These are phyloP conservation scores for Myotis yumanensis DNA, from an alignment of 2,113 vertebrate genomes.

Conservation along the genomic window DNA sequence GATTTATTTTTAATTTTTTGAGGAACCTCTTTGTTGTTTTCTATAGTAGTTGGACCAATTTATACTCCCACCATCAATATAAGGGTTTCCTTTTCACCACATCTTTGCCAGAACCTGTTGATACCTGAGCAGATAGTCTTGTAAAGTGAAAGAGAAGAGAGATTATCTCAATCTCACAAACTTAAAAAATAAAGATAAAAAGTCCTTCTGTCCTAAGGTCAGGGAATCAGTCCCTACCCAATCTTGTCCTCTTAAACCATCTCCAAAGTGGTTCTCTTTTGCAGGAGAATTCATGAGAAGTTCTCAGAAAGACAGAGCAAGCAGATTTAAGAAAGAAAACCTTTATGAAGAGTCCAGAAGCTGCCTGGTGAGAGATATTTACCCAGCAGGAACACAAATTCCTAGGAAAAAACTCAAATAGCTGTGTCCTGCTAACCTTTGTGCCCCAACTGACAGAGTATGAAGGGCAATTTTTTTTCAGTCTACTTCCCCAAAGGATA, in stretches of 20 bases:
- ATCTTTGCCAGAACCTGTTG: neutral
- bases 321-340: neutral
- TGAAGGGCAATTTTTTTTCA: neutral
- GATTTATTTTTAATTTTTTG: neutral
- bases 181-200: neutral
- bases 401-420: constrained; percentile 37
- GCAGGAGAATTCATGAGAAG: neutral
- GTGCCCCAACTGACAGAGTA: neutral
- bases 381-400: constrained; percentile 14
- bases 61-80: neutral
- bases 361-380: neutral
- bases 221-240: neutral
- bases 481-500: neutral
- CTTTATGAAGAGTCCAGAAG: constrained; percentile 41
- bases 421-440: constrained; percentile 45
- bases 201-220: neutral
- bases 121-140: neutral
- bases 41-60: neutral
- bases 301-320: neutral
- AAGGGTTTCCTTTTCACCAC: neutral
- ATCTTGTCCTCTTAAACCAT: too few relatives aligned
- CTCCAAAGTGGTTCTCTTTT: neutral
- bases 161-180: neutral
- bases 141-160: neutral
- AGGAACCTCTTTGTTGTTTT: neutral